Evolutionary conservation across 2,797 vertebrate genomes (phyloP), one percentile per base, ranked within the genome.

Genomic region (Hybognathus amarus): DNA sequence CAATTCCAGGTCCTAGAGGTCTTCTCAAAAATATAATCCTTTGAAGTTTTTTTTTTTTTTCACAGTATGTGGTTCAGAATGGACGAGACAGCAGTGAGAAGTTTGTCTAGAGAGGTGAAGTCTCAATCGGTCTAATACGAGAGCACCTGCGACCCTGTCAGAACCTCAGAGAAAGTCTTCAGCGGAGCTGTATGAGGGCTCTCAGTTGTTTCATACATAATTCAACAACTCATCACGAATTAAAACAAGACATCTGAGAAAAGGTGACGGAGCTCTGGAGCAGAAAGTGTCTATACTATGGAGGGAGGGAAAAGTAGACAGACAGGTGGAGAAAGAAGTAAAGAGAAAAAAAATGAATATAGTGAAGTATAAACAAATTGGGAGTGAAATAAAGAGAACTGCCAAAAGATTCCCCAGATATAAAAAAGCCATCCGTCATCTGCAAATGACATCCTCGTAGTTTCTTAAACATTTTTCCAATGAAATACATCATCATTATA

Each of bases 131-230:
- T 61, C 42, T 20, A 56, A 56, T 17, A 17, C 11, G 22, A 64
- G 47, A 64, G 24, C 13, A 47, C 40, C 22, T 52, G 27, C 61
- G 22, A 27, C 66, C 63, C 79, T 3, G 33, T 83, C 38, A 54
- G 69, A 83, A 69, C 76, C 76, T 79, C 50, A 52, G 73, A 80
- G 40, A 42, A 47, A 61, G 45, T 71, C 56, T 54, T 13, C n/a
- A 33, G 54, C 27, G 11, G 30, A 50, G 40, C 52, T 42, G 50
- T 71, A 71, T 74, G 38, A 63, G 47, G 61, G 33, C 27, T 18
- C 78, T 45, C 68, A 63, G 61, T 27, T 8, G 70, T 75, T 27
- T 68, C 82, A 90, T 89, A 22, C 88, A 91, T 89, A 86, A 90
- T 90, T 81, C 45, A 91, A 22, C 5, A 56, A 30, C 69, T 63